Evolutionary conservation across 2,888 invertebrate species (phyloP).

Genomic region (Taenaris catops): DNA sequence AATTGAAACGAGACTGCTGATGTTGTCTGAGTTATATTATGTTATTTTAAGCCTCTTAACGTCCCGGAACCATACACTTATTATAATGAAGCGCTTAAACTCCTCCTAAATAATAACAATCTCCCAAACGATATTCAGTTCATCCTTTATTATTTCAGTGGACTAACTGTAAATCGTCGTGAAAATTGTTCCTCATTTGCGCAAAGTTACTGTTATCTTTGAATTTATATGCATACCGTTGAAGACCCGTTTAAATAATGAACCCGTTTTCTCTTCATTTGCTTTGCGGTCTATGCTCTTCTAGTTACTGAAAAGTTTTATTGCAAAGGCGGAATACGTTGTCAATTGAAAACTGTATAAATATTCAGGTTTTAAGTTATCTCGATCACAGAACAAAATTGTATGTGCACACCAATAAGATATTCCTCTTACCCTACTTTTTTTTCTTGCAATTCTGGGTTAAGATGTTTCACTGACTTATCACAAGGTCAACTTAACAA

Average conservation of each 20-base stretch:
- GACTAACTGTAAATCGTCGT: conserved; percentile 61
- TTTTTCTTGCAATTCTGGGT: too few species aligned
- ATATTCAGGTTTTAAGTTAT: too few species aligned
- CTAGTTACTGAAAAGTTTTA: conserved; percentile 8
- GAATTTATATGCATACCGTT: conserved; percentile 25
- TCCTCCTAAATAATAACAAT: conserved; percentile 11
- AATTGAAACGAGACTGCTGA: too few species aligned
- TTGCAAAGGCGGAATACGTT: conserved; percentile 2
- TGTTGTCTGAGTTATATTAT: too few species aligned
- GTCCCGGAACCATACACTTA: too few species aligned
- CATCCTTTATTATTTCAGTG: conserved; percentile 24
- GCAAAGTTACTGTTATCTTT: conserved; percentile 26
- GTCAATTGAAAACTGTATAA: conserved; percentile 4
- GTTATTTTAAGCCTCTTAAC: too few species aligned
- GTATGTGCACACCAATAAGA: too few species aligned
- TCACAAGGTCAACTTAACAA: too few species aligned
- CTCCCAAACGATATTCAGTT: conserved; percentile 11
- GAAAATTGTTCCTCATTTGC: conserved; percentile 38
- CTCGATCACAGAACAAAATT: too few species aligned
- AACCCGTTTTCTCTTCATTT: conserved; percentile 19
- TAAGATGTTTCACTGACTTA: too few species aligned
- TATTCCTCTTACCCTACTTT: too few species aligned
- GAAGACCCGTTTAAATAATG: conserved; percentile 24
- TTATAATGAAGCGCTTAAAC: conserved; percentile 11
- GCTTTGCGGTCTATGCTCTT: conserved; percentile 12